Conservation (phyloP, 2,113 vertebrate species). For the Dromiciops gliroides region DNA sequence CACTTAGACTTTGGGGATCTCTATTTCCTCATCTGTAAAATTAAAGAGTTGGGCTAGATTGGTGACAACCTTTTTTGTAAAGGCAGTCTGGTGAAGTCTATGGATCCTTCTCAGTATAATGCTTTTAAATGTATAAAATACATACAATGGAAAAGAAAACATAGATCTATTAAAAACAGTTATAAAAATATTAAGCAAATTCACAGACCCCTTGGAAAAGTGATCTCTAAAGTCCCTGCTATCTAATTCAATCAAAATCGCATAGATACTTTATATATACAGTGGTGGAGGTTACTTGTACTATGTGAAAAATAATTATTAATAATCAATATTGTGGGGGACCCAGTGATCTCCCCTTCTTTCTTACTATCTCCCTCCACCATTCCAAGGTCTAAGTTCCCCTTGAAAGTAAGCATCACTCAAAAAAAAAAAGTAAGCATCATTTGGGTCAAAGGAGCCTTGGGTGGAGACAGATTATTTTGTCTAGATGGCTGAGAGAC, state of each 20-base stretch:
- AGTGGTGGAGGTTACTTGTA: neutral
- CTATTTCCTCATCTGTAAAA: neutral
- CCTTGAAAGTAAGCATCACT: no score
- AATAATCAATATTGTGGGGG: no score
- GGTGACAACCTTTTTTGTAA: neutral
- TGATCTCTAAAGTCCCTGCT: neutral
- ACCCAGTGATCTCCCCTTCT: no score
- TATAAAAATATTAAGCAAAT: neutral
- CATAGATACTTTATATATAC: neutral
- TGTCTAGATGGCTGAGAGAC: no score
- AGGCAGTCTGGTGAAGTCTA: neutral
- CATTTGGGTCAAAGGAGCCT: no score
- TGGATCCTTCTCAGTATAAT: neutral
- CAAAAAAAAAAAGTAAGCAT: no score
- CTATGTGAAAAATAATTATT: no score
- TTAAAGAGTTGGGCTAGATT: neutral
- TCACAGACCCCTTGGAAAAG: neutral
- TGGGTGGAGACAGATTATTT: no score
- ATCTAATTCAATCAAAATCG: neutral
- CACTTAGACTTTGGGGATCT: neutral
- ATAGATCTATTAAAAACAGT: neutral
- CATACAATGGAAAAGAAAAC: neutral
- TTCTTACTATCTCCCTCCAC: no score
- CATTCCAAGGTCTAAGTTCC: no score
- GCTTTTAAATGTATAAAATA: neutral